phyloP scores from a whole-genome alignment of 2,797 vertebrate species.

The Gambusia yucatana region DNA sequence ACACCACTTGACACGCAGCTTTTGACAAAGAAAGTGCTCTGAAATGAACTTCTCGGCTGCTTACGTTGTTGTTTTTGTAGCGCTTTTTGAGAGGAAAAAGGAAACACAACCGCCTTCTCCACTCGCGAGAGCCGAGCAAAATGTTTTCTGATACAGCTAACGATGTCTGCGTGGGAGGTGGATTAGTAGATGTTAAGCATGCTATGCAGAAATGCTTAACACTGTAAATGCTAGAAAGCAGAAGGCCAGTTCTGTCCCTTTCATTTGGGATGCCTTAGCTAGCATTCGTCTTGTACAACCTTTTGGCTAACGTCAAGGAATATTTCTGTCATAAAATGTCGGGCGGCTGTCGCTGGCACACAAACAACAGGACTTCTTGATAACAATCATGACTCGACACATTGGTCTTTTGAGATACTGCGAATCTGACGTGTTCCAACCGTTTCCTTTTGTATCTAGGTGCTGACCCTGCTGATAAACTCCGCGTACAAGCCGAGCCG shows the following conservation, averaged over 20 bases:
- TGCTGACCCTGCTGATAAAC: slow-evolving; percentile 94
- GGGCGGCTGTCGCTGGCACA: background rate
- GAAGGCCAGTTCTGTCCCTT: background rate
- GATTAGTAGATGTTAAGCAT: background rate
- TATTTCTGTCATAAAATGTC: background rate
- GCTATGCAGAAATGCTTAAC: background rate
- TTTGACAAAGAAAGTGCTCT: background rate
- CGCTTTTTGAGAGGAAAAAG: background rate
- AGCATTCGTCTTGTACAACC: background rate
- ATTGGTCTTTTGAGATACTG: background rate
- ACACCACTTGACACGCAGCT: background rate
- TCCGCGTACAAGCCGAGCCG: slow-evolving; percentile 98
- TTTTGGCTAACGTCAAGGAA: background rate
- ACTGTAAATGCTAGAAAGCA: background rate
- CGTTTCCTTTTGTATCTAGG: slow-evolving; percentile 76
- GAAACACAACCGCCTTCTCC: background rate
- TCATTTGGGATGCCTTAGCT: background rate
- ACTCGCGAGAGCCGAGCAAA: background rate
- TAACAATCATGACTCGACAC: background rate
- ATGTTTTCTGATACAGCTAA: background rate
- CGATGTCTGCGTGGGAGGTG: background rate
- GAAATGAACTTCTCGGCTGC: background rate
- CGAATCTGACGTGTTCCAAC: slow-evolving; percentile 11
- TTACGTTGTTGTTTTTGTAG: background rate
- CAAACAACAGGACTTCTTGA: background rate